Evolutionary conservation across 1,140 invertebrate genomes (phyloP), one percentile per base, ranked within the genome.

Genomic region (Metaphire vulgaris): DNA sequence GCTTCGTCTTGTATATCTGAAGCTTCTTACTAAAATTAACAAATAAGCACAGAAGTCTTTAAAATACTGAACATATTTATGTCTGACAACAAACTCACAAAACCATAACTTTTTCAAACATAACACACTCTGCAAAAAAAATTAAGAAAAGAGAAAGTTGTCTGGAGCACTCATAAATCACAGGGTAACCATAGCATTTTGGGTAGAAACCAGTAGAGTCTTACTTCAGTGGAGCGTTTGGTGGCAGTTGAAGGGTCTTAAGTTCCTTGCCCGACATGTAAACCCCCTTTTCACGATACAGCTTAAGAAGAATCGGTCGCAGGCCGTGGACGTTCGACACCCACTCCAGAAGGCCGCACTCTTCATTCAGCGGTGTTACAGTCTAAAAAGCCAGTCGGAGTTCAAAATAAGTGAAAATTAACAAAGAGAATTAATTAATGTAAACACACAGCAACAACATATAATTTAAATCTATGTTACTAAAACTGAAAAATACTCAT

Each of bases 321-420:
- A 96, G 88, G 0, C 92, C 92, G 21, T 91, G 85, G 14, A 98
- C 89, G 87, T 98, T 93, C 0, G 91, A 91, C 29, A 99, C 89
- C 95, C 96, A 99, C 85, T 99, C 95, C 67, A 99, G 91, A 21
- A 99, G 84, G 0, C 97, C 97, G 84, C 95, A 96, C 81, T 94
- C 91, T 85, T 97, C 94, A 82, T 95, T 95, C 29, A 99, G 87
- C 0, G 96, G 95, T n/a, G 94, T 89, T 2, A 97, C 95, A 77
- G 91, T 88, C 89, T 90, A 79, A 56, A 83, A 83, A 72, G 74
- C 16, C 15, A 30, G 12, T 6, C 14, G 21, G 31, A 33, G 69
- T n/a, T n/a, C n/a, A n/a, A n/a, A n/a, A n/a, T n/a, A 65, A n/a
- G 15, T 15, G n/a, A 65, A n/a, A 65, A 65, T n/a, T n/a, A n/a